Conservation (phyloP, 2,113 vertebrate species). For the Mungos mungo region DNA sequence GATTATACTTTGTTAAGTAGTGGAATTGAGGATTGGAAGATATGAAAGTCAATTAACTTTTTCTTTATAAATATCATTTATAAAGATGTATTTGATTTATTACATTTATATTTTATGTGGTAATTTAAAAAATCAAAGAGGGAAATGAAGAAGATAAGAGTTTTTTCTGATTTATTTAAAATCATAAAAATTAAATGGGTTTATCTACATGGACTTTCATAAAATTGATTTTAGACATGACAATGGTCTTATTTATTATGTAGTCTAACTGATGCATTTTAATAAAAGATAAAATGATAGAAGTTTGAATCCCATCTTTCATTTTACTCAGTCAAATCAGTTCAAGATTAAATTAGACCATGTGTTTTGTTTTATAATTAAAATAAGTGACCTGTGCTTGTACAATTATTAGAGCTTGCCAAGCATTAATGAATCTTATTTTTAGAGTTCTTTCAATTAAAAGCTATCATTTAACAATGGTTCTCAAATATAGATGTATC, state of each 20-base stretch:
- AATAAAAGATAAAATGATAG: not conserved
- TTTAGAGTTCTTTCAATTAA: not conserved
- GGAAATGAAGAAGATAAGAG: too few relatives aligned
- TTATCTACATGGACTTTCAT: not conserved
- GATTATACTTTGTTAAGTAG: not conserved
- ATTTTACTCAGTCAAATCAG: not conserved
- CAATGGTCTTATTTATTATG: not conserved
- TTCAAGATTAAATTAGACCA: not conserved
- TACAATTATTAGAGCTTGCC: not conserved
- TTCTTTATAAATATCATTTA: not conserved
- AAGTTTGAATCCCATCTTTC: not conserved
- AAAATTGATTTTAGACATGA: not conserved
- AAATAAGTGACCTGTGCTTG: not conserved
- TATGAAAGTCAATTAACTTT: not conserved
- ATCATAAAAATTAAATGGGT: not conserved
- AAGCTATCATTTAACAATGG: not conserved
- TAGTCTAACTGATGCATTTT: not conserved
- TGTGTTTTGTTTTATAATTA: not conserved
- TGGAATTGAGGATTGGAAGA: not conserved
- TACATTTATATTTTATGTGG: not conserved
- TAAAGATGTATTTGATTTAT: not conserved
- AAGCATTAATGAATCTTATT: not conserved
- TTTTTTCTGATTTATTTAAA: too few relatives aligned
- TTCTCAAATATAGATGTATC: not conserved
- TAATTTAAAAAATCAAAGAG: not conserved